Evolutionary conservation across 2,113 vertebrate genomes (phyloP).

Genomic region (Melanerpes aurifrons): DNA sequence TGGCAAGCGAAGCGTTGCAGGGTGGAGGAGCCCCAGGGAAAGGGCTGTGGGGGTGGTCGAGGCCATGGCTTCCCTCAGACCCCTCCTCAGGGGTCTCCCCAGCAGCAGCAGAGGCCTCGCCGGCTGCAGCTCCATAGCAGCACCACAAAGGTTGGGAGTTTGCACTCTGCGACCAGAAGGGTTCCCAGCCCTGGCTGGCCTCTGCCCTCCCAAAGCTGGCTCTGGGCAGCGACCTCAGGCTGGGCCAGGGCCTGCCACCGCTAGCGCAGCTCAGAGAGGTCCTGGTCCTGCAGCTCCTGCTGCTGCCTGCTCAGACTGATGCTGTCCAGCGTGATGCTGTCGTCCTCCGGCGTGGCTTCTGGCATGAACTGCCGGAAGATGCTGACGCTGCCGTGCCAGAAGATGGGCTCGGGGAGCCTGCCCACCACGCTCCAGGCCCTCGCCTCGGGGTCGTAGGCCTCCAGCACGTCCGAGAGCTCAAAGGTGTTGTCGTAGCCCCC

Average conservation of each 20-base stretch:
- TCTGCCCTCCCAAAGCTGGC: not conserved
- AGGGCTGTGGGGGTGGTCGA: not conserved
- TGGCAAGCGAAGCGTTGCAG: not conserved
- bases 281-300: slow-evolving; percentile 75
- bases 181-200: not conserved
- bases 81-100: not conserved
- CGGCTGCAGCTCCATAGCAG: not conserved
- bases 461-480: slow-evolving; percentile 92
- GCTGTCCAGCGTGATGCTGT: slow-evolving; percentile 76
- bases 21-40: not conserved
- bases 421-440: slow-evolving; percentile 84
- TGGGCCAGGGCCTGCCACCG: not conserved
- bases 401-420: slow-evolving; percentile 91
- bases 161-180: not conserved
- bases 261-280: slow-evolving; percentile 84
- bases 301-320: slow-evolving; percentile 81
- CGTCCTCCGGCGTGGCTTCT: slow-evolving; percentile 77
- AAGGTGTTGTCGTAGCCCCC: slow-evolving; percentile 96
- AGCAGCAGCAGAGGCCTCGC: not conserved
- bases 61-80: rapidly evolving
- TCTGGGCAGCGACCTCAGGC: rapidly evolving
- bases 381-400: slow-evolving; percentile 98
- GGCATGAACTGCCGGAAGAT: slow-evolving; percentile 99
- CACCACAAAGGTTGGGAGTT: not conserved
- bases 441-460: slow-evolving; percentile 85